Evolutionary conservation across 2,797 vertebrate species (phyloP).

Genomic region (Aeoliscus strigatus): DNA sequence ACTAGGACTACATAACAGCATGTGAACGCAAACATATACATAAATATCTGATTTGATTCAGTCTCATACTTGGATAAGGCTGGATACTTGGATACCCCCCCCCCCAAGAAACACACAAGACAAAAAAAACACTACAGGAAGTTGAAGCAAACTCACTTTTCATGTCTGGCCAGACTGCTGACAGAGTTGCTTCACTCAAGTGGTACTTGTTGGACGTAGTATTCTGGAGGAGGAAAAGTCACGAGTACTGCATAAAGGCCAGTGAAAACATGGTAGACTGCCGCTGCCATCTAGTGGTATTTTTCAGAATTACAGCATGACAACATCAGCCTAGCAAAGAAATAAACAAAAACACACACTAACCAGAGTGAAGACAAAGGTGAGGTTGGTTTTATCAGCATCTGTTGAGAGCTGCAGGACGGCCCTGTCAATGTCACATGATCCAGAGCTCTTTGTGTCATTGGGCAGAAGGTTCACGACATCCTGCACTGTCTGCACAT

Average conservation of each 20-base stretch:
- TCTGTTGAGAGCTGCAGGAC: conserved; percentile 59
- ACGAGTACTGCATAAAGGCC: neutral
- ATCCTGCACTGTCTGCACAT: conserved; percentile 59
- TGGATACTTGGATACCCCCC: too few relatives aligned
- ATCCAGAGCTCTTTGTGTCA: conserved; percentile 65
- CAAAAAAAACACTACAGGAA: neutral
- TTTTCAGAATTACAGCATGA: conserved; percentile 2
- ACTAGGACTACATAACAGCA: too few relatives aligned
- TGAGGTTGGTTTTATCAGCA: conserved; percentile 63
- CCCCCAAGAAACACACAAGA: too few relatives aligned
- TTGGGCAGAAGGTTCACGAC: conserved; percentile 78
- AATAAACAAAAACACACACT: conserved; percentile 14
- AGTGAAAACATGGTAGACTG: neutral
- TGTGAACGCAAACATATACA: too few relatives aligned
- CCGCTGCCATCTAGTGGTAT: conserved; percentile 47
- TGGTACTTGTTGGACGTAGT: conserved; percentile 70
- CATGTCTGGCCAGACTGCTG: conserved; percentile 58
- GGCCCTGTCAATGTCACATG: conserved; percentile 63
- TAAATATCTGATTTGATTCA: too few relatives aligned
- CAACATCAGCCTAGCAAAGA: neutral
- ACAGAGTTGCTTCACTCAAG: conserved; percentile 63
- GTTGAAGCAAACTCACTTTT: conserved; percentile 56
- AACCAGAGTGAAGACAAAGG: conserved; percentile 78
- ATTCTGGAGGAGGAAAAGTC: conserved; percentile 62
- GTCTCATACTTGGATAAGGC: too few relatives aligned